These are phyloP conservation scores for Anthonomus grandis DNA, from an alignment of 1,140 invertebrate genomes.

Conservation along the genomic window DNA sequence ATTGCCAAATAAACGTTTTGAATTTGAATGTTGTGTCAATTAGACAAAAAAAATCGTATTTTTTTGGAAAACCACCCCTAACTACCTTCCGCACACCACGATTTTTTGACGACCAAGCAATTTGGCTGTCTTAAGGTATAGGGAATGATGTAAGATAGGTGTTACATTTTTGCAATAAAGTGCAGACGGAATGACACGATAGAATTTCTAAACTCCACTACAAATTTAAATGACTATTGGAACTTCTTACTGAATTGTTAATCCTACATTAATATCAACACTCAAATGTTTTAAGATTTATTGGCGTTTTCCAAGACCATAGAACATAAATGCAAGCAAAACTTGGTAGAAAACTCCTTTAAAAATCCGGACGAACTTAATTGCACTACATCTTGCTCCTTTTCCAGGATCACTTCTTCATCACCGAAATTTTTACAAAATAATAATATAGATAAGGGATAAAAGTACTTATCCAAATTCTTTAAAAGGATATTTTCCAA, in stretches of 20 bases:
- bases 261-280: background rate
- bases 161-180: background rate
- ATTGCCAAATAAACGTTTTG: too few relatives aligned
- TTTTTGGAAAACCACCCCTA: too few relatives aligned
- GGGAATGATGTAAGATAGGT: background rate
- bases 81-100: too few relatives aligned
- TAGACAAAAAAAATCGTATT: too few relatives aligned
- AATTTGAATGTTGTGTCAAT: too few relatives aligned
- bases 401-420: conserved; percentile 37
- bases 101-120: background rate
- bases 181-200: background rate
- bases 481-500: conserved; percentile 49
- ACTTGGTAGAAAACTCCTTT: conserved; percentile 48
- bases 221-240: background rate
- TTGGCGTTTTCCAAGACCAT: conserved; percentile 49
- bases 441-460: conserved; percentile 50
- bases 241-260: background rate
- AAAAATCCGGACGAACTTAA: conserved; percentile 44
- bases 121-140: background rate
- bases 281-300: conserved; percentile 35
- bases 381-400: conserved; percentile 29
- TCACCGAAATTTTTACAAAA: conserved; percentile 50
- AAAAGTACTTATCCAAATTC: conserved; percentile 52
- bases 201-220: background rate
- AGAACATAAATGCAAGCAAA: conserved; percentile 48